These are phyloP conservation scores for Chelmon rostratus DNA, from an alignment of 2,797 vertebrate species.

Conservation along the genomic window DNA sequence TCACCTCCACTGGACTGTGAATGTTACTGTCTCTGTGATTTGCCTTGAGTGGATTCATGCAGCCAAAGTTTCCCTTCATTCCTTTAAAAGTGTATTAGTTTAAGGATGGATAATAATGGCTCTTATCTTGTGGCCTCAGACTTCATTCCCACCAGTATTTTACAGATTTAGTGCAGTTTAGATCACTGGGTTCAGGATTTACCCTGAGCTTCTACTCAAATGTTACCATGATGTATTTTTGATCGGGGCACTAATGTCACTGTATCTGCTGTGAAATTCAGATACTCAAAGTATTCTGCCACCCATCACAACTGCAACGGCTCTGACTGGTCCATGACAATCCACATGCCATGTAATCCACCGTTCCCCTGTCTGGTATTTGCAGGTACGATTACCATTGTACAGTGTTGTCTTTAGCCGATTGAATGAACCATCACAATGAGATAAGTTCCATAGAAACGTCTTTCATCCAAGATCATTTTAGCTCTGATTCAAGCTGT, in stretches of 20 bases:
- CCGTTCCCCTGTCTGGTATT: background rate
- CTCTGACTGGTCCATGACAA: conserved; percentile 34
- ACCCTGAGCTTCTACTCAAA: conserved; percentile 10
- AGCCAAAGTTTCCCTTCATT: conserved; percentile 51
- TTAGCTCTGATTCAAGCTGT: conserved; percentile 27
- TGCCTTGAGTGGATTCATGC: conserved; percentile 54
- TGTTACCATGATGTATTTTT: conserved; percentile 12
- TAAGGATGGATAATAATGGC: conserved; percentile 4
- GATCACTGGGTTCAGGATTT: conserved; percentile 34
- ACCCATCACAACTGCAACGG: conserved; percentile 5
- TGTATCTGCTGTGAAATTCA: conserved; percentile 15
- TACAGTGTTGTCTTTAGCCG: conserved; percentile 31
- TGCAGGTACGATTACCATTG: conserved; percentile 20
- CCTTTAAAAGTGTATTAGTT: conserved; percentile 15
- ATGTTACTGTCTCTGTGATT: conserved; percentile 52
- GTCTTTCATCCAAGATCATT: conserved; percentile 15
- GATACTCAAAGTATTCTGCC: conserved; percentile 39
- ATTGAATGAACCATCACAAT: conserved; percentile 24
- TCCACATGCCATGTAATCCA: conserved; percentile 28
- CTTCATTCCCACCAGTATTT: conserved; percentile 30
- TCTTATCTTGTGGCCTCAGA: conserved; percentile 9
- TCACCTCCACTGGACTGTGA: conserved; percentile 28
- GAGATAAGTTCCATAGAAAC: conserved; percentile 8
- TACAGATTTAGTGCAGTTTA: conserved; percentile 9
- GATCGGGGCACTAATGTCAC: background rate